Percentiles rank a stretch among this genome's conserved stretches.
phyloP scores from a whole-genome alignment of 2,113 vertebrate species.

The Halichoeres trimaculatus region DNA sequence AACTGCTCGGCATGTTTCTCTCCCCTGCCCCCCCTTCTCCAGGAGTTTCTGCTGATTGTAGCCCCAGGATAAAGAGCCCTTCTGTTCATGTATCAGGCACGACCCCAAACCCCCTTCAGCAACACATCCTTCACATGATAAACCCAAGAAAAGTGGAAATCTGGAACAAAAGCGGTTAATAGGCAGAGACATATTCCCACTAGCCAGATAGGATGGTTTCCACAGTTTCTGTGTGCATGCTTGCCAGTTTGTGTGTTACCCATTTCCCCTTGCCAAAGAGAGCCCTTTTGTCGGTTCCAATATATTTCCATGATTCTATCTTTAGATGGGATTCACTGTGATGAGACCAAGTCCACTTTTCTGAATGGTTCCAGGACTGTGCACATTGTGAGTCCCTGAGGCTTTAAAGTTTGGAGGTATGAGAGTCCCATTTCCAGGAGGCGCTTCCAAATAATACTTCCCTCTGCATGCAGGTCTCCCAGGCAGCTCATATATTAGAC shows the following conservation, averaged over 20 bases:
- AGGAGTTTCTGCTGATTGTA: constrained; percentile 57
- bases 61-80: constrained; percentile 45
- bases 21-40: constrained; percentile 37
- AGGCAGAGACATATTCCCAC: constrained; percentile 73
- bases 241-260: constrained; percentile 58
- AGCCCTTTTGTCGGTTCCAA: constrained; percentile 65
- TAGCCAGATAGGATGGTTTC: constrained; percentile 58
- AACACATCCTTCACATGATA: constrained; percentile 72
- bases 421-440: constrained; percentile 48
- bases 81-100: constrained; percentile 57
- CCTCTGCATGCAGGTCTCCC: constrained; percentile 26
- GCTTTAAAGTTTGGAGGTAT: constrained; percentile 55
- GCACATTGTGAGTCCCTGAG: constrained; percentile 54
- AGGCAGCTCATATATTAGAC: constrained; percentile 32
- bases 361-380: constrained; percentile 61
- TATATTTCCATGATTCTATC: constrained; percentile 65
- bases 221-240: constrained; percentile 53
- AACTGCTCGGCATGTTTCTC: constrained; percentile 53
- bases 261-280: constrained; percentile 65
- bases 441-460: constrained; percentile 54
- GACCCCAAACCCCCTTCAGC: constrained; percentile 58
- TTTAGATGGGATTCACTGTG: constrained; percentile 56
- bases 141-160: constrained; percentile 62
- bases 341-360: constrained; percentile 48
- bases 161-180: constrained; percentile 63